Base-by-base conservation (phyloP, 2,113 vertebrate genomes). In the Ceyx cyanopectus region DNA sequence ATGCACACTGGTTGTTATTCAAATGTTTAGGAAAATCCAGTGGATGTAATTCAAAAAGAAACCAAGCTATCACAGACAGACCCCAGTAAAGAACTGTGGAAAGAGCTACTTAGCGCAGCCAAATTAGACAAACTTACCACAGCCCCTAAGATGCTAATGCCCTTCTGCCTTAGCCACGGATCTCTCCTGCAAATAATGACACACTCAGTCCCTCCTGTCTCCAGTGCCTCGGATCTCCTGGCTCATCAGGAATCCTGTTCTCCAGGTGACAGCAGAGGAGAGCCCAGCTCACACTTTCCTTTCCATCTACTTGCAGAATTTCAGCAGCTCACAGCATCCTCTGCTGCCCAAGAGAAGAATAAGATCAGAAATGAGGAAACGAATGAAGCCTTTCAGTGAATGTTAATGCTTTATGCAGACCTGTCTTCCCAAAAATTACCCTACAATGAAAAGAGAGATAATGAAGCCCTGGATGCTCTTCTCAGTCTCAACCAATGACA, bases 311-410 rank as follows among this genome's bases (percentile, higher is more conserved):
- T 66, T 30, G 30, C 16, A 53, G 22, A 63, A 29, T 7, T 88
- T 78, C 68, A 37, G 79, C 73, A 78, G 80, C 45, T 88, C 66
- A 88, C 53, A 90, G 83, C 93, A 75, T 61, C 88, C 90, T 88
- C 90, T 95, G 85, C 90, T 93, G 92, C 53, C 80, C 57, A 88
- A 72, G 26, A 84, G 14, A 40, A 85, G 68, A 83, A 90, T n/a
- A 18, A 53, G 41, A 73, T 58, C 24, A 91, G 53, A 77, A 78
- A 61, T 10, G 51, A 61, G 14, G n/a, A n/a, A n/a, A n/a, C n/a
- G 12, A 14, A 40, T 37, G 20, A 53, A 45, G 26, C 14, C 14
- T 61, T 32, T 0, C 0, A 72, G 66, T 23, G 40, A 78, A 50
- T 0, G 0, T 65, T 63, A 77, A 7, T 0, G 1, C 61, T 88